Evolutionary conservation across 37 sponge, comb jelly and placozoan species (phyloP), one percentile per base, ranked within the genome.

Genomic region (Eunapius fragilis): DNA sequence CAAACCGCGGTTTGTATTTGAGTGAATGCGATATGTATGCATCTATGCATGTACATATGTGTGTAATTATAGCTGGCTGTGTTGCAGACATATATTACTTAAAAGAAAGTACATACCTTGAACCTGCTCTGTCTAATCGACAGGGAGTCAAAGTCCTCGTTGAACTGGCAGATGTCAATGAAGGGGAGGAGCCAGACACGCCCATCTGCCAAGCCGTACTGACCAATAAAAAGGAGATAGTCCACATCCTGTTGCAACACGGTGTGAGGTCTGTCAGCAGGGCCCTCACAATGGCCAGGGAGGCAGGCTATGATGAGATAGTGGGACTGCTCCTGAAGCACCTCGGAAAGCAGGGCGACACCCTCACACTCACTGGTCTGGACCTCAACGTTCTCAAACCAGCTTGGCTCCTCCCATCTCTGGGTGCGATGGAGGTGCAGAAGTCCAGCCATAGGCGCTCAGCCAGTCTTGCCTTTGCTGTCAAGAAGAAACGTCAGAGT

Each of bases 121-220:
- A 68, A 68, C 17, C 23, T 70, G 71, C 28, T 41, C 4, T 70
- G 25, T 41, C 41, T 6, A 41, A 38, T 71, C 33, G 17, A 6
- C 72, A 91, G 90, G 94, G 90, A 26, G 89, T 89, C 23, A 71
- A 74, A 25, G 76, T 93, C 31, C 84, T 93, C 41, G 79, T 93
- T 67, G 87, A 78, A 14, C 90, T 90, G 31, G 94, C 94, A 0
- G 94, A 93, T 36, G 81, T 93, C 17, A 89, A 93, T 69, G 69
- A 25, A 23, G 87, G 69, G 33, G 81, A 80, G n/a, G 78, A 77
- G 26, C 26, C 72, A 12, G 83, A 85, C 41, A 80, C 85, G 25
- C 87, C 90, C n/a, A 89, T 93, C 31, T 89, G 90, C 48, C 78
- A 86, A 26, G 94, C 94, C 17, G 90, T 89, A 14, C 47, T 70